Evolutionary conservation across 2,797 vertebrate species (phyloP).

Genomic region (Naso thynnoides): DNA sequence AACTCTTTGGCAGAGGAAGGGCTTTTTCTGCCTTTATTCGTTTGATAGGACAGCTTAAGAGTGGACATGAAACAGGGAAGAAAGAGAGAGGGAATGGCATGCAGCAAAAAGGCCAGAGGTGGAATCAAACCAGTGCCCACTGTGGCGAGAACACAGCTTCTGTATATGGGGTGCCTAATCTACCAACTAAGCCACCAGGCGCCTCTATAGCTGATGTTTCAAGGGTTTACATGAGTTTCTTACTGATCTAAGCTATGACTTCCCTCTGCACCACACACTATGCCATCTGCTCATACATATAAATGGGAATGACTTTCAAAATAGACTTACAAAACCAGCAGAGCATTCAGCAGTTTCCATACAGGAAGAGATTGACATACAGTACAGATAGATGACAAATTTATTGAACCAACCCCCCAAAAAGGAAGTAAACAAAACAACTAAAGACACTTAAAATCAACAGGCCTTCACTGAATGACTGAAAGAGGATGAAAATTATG

Average conservation of each 20-base stretch:
- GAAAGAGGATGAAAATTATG: no score
- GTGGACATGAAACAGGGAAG: no score
- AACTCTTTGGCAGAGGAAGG: slow-evolving; percentile 1
- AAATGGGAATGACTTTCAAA: background rate
- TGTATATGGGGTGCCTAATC: no score
- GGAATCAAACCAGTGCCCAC: no score
- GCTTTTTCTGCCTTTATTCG: no score
- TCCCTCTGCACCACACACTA: slow-evolving; percentile 1
- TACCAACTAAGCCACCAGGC: no score
- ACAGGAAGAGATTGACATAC: no score
- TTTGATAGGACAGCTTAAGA: no score
- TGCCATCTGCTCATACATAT: background rate
- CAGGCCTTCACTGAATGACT: no score
- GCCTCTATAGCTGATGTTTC: background rate
- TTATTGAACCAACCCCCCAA: background rate
- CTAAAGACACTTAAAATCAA: background rate
- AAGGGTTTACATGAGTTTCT: slow-evolving; percentile 12
- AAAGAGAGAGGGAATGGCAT: no score
- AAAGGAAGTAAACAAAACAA: background rate
- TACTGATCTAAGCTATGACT: slow-evolving; percentile 11
- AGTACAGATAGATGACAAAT: background rate
- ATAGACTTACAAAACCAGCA: background rate
- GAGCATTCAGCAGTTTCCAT: background rate
- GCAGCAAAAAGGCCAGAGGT: no score
- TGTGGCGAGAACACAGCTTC: no score